phyloP scores from a whole-genome alignment of 2,888 invertebrate genomes.

The Crioceris asparagi region DNA sequence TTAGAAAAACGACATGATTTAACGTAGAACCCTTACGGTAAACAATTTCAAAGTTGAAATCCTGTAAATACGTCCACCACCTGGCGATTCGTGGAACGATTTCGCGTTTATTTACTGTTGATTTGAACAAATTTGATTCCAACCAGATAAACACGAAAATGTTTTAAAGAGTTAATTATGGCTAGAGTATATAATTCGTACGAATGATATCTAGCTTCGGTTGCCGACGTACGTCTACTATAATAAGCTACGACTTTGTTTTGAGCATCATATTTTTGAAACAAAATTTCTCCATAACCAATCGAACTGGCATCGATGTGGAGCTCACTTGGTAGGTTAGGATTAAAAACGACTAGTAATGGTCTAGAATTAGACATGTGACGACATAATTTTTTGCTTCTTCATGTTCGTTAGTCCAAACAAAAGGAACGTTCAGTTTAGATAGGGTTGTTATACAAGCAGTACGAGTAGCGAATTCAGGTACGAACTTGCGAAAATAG shows the following conservation, averaged over 20 bases:
- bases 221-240: constrained; percentile 19
- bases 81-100: constrained; percentile 21
- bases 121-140: constrained; percentile 23
- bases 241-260: constrained; percentile 21
- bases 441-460: constrained; percentile 14
- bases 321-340: background rate
- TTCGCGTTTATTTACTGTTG: constrained; percentile 23
- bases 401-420: constrained; percentile 6
- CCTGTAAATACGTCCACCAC: constrained; percentile 13
- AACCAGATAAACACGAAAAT: constrained; percentile 17
- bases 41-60: constrained; percentile 16
- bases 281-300: background rate
- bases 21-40: constrained; percentile 9
- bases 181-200: constrained; percentile 7
- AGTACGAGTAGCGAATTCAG: background rate
- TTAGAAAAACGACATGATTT: constrained; percentile 15
- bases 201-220: constrained; percentile 24
- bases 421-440: constrained; percentile 7
- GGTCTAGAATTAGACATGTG: background rate
- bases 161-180: background rate
- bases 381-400: constrained; percentile 8
- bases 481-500: background rate
- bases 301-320: constrained; percentile 1
- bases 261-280: background rate
- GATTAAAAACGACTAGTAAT: background rate